Base-by-base conservation (phyloP, 2,797 vertebrate genomes). In the Lepilemur septentrionalis region DNA sequence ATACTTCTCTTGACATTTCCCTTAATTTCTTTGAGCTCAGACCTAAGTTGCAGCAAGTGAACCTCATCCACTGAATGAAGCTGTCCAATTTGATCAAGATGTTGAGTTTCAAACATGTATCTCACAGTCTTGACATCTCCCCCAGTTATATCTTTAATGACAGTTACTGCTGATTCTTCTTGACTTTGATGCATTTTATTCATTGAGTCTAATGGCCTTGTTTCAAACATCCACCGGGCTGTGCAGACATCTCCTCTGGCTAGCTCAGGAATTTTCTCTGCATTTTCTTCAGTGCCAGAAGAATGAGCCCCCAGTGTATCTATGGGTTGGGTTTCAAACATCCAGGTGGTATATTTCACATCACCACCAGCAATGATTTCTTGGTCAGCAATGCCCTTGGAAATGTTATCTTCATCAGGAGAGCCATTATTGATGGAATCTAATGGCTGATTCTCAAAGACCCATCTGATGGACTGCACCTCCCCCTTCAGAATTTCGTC, bases 391-490 rank as follows among this genome's bases (percentile, higher is more conserved):
- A 98, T 98, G 92, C 97, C 98, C 94, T 98, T 99, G 96, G 97
- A 98, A 67, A 96, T 69, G 72, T 99, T 98, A 1, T 98, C 98
- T 89, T 98, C 98, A 18, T 99, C 98, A 6, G 97, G 98, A 94
- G 96, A 98, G 61, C 98, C 98, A 94, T 98, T 99, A 96, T 98
- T 99, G 92, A 99, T 99, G 65, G 98, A 96, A 97, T 99, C 98
- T 20, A 99, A 97, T 43, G 99, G 99, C 97, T 99, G 99, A 86
- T 99, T 99, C 98, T 99, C 99, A 99, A 99, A 99, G 98, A 99
- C 98, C 99, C 99, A 99, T 76, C 99, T 99, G 98, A 99, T 98
- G 6, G 99, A 99, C 96, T 99, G 99, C 23, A 99, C 99, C 50
- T 99, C 99, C 2, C 99, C 99, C 20, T 99, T 99, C 2, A 99